Base-by-base conservation (phyloP, 1,140 invertebrate genomes). In the Leptonema lineaticorne region DNA sequence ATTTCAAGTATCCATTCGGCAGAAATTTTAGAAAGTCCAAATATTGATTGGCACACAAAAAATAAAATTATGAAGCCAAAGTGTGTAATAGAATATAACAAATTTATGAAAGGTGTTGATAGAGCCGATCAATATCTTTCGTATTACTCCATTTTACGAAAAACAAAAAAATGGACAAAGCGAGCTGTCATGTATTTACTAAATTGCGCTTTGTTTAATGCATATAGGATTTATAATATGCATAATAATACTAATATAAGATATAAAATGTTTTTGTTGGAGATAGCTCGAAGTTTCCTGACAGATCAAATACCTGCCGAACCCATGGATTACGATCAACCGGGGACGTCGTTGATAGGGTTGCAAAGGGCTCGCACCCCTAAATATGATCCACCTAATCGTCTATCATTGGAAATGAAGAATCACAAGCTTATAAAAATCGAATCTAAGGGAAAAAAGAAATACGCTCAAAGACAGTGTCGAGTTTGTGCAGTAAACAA, bases 41-140 rank as follows among this genome's bases (percentile, higher is more conserved):
- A 29, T 16, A n/a, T n/a, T n/a, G 16, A 29, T 14, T 1, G 1
- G 9, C 7, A 11, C 3, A 11, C 2, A 59, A 1, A 11, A 59
- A 56, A 11, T 11, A 11, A 24, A 16, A 69, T 41, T 53, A n/a
- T 7, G 11, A 69, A 69, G 26, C 68, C 68, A 8, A 67, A 33
- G 14, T 67, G 4, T 4, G n/a, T 69, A 16, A 67, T 67, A 22
- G 63, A 69, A 30, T 69, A 68, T 53, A 67, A 74, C 22, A 72
- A 63, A 53, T 74, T 64, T 48, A 73, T 71, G 62, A 73, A 71
- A 46, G 56, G 67, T 14, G 2, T 16, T 41, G 11, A 41, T 11
- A 16, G 37, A n/a, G n/a, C n/a, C 9, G 16, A 41, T 41, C n/a
- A n/a, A n/a, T n/a, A n/a, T n/a, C n/a, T n/a, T n/a, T n/a, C n/a